phyloP scores from a whole-genome alignment of 2,888 invertebrate species.

The Drosophila paramelanica region DNA sequence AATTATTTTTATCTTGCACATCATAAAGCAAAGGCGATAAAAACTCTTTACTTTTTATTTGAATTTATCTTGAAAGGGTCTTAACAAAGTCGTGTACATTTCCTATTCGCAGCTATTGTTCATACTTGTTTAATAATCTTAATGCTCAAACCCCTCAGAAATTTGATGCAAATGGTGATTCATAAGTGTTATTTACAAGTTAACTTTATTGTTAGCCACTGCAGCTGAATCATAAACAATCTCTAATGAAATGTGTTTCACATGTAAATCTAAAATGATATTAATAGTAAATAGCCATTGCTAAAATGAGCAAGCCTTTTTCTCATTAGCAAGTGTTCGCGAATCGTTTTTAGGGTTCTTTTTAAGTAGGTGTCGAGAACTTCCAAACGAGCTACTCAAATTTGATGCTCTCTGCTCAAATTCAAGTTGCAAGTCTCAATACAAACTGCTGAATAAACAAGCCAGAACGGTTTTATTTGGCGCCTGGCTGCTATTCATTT shows the following conservation, averaged over 20 bases:
- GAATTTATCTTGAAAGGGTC: slow-evolving; percentile 1
- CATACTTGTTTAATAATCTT: slow-evolving; percentile 1
- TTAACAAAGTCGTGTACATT: background rate
- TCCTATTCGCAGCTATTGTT: background rate
- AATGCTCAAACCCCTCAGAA: slow-evolving; percentile 24
- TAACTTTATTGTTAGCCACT: background rate
- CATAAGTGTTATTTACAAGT: slow-evolving; percentile 25
- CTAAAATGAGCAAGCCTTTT: slow-evolving; percentile 14
- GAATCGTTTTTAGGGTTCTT: background rate
- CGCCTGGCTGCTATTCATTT: slow-evolving; percentile 6
- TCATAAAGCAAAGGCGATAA: background rate
- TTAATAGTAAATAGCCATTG: slow-evolving; percentile 3
- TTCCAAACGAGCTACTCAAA: background rate
- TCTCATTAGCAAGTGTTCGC: slow-evolving; percentile 39
- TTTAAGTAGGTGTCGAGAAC: background rate
- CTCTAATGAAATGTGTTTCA: slow-evolving; percentile 24
- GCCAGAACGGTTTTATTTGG: background rate
- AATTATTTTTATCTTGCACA: background rate
- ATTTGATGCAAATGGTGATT: slow-evolving; percentile 41
- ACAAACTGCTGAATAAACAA: slow-evolving; percentile 8
- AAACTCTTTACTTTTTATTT: background rate
- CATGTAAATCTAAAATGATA: slow-evolving; percentile 43
- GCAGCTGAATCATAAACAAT: slow-evolving; percentile 23
- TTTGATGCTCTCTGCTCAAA: background rate
- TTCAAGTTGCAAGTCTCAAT: slow-evolving; percentile 9